Evolutionary conservation across 1,140 invertebrate genomes (phyloP), one percentile per base, ranked within the genome.

Genomic region (Aphaenogaster ashmeadi): DNA sequence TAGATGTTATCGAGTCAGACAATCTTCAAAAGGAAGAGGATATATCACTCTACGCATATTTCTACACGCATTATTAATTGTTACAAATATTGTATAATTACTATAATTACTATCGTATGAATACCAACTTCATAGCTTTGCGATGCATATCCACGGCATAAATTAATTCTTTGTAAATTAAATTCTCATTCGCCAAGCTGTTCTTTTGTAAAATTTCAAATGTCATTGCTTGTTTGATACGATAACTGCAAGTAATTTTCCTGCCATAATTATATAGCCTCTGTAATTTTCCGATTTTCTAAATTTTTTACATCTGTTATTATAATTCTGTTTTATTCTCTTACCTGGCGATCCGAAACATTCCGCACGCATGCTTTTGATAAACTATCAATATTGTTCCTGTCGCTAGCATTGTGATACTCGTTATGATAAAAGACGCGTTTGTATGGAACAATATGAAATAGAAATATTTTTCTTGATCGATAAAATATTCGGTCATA

Each of bases 101-200:
- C 27, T 27, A 27, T 27, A 27, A 27, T 27, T 62, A 36, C 6
- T 62, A 33, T 77, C 2, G 5, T 18, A 33, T 44, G 8, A n/a
- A 38, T 79, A 38, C 33, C n/a, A 47, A 78, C 75, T 21, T 66
- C n/a, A 27, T 66, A 27, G 77, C 77, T 41, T 38, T 15, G 6
- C 77, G 44, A 79, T 79, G 77, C 44, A 79, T 79, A 52, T 66
- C 11, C 6, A 79, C 44, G 11, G 77, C 77, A 66, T 13, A 66
- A 15, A 52, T 66, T 44, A 79, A 15, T 52, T 6, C 7, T 1
- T 79, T 79, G 3, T 79, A 38, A 38, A 66, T 38, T 33, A 52
- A 21, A 15, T 33, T 21, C 6, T 66, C n/a, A 11, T 52, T 21
- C 6, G 15, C 1, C 7, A 8, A 5, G 11, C 0, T 38, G 3